Percentiles rank a stretch among this genome's conserved stretches.
Evolutionary conservation across 2,888 invertebrate genomes (phyloP).

Genomic region (Caenorhabditis angaria): DNA sequence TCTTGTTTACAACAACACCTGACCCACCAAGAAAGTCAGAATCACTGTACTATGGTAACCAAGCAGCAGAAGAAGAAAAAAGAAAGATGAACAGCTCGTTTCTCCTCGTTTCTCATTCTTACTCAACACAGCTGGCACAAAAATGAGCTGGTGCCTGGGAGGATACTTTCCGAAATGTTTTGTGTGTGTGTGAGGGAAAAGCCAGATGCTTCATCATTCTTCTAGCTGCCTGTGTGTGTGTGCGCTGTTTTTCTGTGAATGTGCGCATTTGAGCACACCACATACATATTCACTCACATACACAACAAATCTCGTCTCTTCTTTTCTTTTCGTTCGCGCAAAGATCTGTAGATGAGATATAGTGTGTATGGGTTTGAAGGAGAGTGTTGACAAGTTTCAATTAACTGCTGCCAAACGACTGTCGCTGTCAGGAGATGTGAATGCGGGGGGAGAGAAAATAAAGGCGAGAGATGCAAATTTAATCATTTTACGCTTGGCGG

Average conservation of each 20-base stretch:
- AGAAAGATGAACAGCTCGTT: not conserved
- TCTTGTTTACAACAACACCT: conserved; percentile 4
- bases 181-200: not conserved
- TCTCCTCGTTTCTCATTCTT: not conserved
- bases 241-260: too few relatives aligned
- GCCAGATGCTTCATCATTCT: conserved; percentile 2
- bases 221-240: too few relatives aligned
- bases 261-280: too few relatives aligned
- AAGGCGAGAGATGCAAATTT: not conserved
- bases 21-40: too few relatives aligned
- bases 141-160: conserved; percentile 1
- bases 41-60: conserved; percentile 12
- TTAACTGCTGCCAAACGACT: not conserved
- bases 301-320: not conserved
- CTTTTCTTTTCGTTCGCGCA: not conserved
- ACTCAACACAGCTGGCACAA: not conserved
- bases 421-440: not conserved
- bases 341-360: conserved; percentile 4
- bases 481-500: conserved; percentile 2
- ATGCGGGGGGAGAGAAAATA: not conserved
- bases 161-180: not conserved
- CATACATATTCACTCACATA: not conserved
- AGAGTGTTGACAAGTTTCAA: not conserved
- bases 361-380: too few relatives aligned
- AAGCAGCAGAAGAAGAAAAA: not conserved